Percentiles rank a stretch among this genome's conserved stretches.
These are phyloP conservation scores for Fragum whitleyi DNA, from an alignment of 2,888 invertebrate species.

Conservation along the genomic window DNA sequence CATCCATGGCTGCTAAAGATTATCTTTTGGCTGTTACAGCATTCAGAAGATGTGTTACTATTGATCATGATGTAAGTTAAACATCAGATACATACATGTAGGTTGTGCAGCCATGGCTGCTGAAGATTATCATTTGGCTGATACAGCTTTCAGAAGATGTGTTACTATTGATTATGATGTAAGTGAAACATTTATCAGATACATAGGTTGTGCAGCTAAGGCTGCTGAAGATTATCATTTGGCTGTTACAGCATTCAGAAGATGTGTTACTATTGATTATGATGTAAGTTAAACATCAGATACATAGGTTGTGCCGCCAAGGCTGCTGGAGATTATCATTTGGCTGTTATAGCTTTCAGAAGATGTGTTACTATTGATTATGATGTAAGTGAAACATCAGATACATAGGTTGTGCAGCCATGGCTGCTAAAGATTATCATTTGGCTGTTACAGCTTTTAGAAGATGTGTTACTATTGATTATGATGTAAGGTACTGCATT, in stretches of 20 bases:
- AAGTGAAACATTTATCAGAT: conserved; percentile 65
- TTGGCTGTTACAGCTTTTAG: conserved; percentile 94
- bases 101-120: conserved; percentile 92
- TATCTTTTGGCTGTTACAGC: conserved; percentile 91
- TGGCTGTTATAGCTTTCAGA: conserved; percentile 93
- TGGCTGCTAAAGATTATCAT: conserved; percentile 87
- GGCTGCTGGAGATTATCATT: conserved; percentile 85
- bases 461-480: conserved; percentile 93
- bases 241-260: conserved; percentile 93
- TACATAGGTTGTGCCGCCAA: conserved; percentile 95
- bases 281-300: too few relatives aligned
- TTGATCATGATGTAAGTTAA: conserved; percentile 90
- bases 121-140: conserved; percentile 88
- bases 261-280: conserved; percentile 93
- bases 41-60: conserved; percentile 93
- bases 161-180: conserved; percentile 93
- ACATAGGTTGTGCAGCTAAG: conserved; percentile 93
- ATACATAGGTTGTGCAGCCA: conserved; percentile 92
- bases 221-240: conserved; percentile 86
- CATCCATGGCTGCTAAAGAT: conserved; percentile 88
- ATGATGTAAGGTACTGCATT: conserved; percentile 87
- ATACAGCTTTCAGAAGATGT: conserved; percentile 93
- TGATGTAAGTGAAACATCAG: conserved; percentile 86
- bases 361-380: conserved; percentile 94
- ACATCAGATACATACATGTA: too few relatives aligned